phyloP scores from a whole-genome alignment of 1,140 invertebrate genomes.

The Brachionus paranguensis region DNA sequence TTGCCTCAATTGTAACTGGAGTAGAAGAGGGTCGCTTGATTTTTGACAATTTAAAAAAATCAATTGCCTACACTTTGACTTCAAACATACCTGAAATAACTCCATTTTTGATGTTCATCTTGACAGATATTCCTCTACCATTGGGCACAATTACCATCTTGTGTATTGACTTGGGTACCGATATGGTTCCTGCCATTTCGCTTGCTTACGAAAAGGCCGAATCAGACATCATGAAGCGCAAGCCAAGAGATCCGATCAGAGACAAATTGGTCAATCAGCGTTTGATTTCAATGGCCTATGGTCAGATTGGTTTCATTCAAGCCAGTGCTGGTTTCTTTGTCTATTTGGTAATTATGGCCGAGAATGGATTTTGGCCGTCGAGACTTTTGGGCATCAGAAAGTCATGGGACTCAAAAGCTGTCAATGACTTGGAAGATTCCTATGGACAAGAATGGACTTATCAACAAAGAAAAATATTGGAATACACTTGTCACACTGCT shows the following conservation, averaged over 20 bases:
- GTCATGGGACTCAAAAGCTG: slow-evolving; percentile 88
- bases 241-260: slow-evolving; percentile 80
- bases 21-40: slow-evolving; percentile 74
- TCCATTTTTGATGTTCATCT: slow-evolving; percentile 94
- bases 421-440: slow-evolving; percentile 91
- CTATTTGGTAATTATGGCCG: slow-evolving; percentile 97
- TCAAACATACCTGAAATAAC: slow-evolving; percentile 99
- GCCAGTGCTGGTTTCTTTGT: slow-evolving; percentile 97
- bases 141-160: slow-evolving; percentile 97
- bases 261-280: slow-evolving; percentile 92
- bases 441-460: slow-evolving; percentile 89
- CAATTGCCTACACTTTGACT: slow-evolving; percentile 96
- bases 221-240: slow-evolving; percentile 96
- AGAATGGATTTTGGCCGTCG: slow-evolving; percentile 85
- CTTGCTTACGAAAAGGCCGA: slow-evolving; percentile 92
- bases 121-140: slow-evolving; percentile 90
- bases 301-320: slow-evolving; percentile 75
- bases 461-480: slow-evolving; percentile 83
- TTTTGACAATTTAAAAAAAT: slow-evolving; percentile 97
- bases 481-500: slow-evolving; percentile 94
- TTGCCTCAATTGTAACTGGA: slow-evolving; percentile 97
- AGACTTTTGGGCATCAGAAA: slow-evolving; percentile 82
- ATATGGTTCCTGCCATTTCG: slow-evolving; percentile 96
- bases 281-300: slow-evolving; percentile 45
- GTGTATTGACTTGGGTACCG: slow-evolving; percentile 98